These are phyloP conservation scores for Anoura caudifer DNA, from an alignment of 2,113 vertebrate species.

Conservation along the genomic window DNA sequence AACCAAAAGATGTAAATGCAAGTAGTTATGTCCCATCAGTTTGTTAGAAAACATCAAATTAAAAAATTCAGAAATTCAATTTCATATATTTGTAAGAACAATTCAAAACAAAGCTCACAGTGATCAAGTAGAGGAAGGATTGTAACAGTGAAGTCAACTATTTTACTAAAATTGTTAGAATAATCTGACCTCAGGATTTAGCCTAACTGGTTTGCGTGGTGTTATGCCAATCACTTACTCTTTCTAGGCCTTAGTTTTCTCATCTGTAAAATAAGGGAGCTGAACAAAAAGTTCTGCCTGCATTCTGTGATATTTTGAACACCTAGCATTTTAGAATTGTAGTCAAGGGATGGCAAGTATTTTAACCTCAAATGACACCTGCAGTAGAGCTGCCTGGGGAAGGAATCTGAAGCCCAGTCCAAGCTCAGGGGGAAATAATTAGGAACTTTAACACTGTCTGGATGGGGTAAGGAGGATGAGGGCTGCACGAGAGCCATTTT, in stretches of 20 bases:
- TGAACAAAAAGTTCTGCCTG: not conserved
- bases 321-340: not conserved
- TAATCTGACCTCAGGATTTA: not conserved
- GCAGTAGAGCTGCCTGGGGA: not conserved
- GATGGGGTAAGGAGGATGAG: rapidly evolving
- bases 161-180: slow-evolving; percentile 26
- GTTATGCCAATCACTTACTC: not conserved
- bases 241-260: not conserved
- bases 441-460: not conserved
- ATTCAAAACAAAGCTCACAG: slow-evolving; percentile 30
- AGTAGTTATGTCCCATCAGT: not conserved
- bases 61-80: not conserved
- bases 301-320: not conserved
- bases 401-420: not conserved
- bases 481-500: not conserved
- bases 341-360: not conserved
- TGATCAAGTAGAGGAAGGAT: not conserved
- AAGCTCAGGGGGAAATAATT: not conserved
- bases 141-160: not conserved
- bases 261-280: not conserved
- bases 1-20: slow-evolving; percentile 37
- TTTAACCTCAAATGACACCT: not conserved
- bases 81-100: not conserved
- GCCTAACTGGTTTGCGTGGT: not conserved
- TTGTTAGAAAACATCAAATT: slow-evolving; percentile 26